Evolutionary conservation across 2,113 vertebrate species (phyloP).

Genomic region (Mugil cephalus): DNA sequence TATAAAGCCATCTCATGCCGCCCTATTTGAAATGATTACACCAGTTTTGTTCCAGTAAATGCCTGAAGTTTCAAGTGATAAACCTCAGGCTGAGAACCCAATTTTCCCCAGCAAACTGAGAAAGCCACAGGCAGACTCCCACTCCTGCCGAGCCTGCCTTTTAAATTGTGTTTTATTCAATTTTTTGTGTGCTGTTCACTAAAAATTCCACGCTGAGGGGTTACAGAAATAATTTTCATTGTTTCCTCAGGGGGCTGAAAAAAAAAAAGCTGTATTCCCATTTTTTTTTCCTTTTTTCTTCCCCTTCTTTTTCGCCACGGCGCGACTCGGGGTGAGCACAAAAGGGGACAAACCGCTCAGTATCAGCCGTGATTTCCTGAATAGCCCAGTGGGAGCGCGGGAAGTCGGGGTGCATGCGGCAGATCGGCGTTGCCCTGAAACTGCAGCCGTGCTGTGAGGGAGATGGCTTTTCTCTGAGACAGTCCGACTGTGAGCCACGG

Average conservation of each 20-base stretch:
- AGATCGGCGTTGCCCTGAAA: slow-evolving; percentile 73
- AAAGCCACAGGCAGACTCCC: slow-evolving; percentile 68
- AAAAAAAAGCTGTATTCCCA: slow-evolving; percentile 16
- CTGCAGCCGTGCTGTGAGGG: slow-evolving; percentile 81
- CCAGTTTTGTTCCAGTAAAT: slow-evolving; percentile 69
- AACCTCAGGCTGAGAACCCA: slow-evolving; percentile 68
- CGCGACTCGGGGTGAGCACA: slow-evolving; percentile 58
- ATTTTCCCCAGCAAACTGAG: slow-evolving; percentile 68
- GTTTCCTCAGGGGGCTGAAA: slow-evolving; percentile 61
- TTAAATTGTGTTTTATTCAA: slow-evolving; percentile 75
- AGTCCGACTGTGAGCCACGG: slow-evolving; percentile 74
- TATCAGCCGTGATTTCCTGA: slow-evolving; percentile 80
- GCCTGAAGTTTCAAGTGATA: slow-evolving; percentile 62
- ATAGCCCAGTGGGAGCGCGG: slow-evolving; percentile 79
- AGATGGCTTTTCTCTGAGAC: slow-evolving; percentile 85
- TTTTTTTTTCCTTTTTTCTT: slow-evolving; percentile 11
- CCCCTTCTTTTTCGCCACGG: slow-evolving; percentile 32
- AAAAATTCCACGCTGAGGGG: slow-evolving; percentile 73
- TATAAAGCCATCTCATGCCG: slow-evolving; percentile 54
- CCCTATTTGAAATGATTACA: slow-evolving; percentile 70
- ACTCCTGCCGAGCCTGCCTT: slow-evolving; percentile 62
- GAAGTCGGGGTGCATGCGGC: slow-evolving; percentile 70
- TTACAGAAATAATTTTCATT: slow-evolving; percentile 77
- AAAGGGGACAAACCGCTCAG: slow-evolving; percentile 78
- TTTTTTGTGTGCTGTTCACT: slow-evolving; percentile 68